phyloP scores from a whole-genome alignment of 2,113 vertebrate species.

The Lanius collurio region DNA sequence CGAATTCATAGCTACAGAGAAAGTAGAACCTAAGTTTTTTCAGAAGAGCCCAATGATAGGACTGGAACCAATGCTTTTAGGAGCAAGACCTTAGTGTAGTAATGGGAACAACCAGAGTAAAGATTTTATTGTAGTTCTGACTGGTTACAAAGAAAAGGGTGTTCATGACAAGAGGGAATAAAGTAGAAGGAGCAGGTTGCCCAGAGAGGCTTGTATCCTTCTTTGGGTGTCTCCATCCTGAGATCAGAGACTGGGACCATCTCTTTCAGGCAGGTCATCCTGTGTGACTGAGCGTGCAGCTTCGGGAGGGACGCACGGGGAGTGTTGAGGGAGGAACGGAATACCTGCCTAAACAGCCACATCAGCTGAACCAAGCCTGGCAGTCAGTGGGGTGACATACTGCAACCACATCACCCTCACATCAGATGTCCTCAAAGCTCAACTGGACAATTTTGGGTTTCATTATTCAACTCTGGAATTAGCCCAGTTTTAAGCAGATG shows the following conservation, averaged over 20 bases:
- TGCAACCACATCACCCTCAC: constrained; percentile 92
- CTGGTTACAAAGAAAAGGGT: background rate
- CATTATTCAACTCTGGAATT: background rate
- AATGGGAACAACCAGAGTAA: background rate
- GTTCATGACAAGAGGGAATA: background rate
- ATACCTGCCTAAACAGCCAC: constrained; percentile 96
- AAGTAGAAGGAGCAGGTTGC: background rate
- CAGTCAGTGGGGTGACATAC: constrained; percentile 86
- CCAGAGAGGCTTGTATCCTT: background rate
- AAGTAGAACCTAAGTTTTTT: background rate
- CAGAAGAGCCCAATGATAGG: background rate
- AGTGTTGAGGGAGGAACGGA: constrained; percentile 94
- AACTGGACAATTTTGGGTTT: background rate
- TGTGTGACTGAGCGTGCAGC: constrained; percentile 87
- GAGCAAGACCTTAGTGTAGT: background rate
- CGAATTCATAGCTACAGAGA: background rate
- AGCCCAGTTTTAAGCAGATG: background rate
- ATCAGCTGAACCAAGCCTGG: constrained; percentile 97
- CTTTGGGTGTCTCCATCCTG: background rate
- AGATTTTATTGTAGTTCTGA: background rate
- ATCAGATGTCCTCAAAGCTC: background rate
- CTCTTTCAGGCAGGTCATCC: constrained; percentile 62
- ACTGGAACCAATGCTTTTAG: background rate
- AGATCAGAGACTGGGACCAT: background rate
- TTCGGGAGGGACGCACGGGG: constrained; percentile 91